A percentile compares a stretch with the other conserved stretches of the same genome.
Conservation (phyloP, 2,888 invertebrate species). For the Rhodophaea formosa region DNA sequence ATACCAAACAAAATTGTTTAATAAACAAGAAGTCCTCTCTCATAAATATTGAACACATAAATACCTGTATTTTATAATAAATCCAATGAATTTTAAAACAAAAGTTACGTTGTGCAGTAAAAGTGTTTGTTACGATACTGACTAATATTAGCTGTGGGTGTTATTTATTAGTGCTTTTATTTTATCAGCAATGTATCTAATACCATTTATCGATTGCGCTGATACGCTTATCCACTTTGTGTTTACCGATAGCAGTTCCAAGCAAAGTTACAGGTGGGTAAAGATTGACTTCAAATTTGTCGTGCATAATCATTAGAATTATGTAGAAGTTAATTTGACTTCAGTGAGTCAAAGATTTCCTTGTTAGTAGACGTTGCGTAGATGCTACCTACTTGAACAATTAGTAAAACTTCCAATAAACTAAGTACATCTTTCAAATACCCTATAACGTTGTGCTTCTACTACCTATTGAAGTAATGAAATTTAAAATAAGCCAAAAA, state of each 20-base stretch:
- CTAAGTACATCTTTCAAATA: no score
- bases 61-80: neutral
- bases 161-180: neutral
- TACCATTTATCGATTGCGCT: neutral
- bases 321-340: no score
- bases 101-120: neutral
- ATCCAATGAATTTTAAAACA: neutral
- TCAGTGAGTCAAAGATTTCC: no score
- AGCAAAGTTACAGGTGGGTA: neutral
- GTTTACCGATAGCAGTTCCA: neutral
- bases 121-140: neutral
- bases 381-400: no score
- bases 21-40: neutral
- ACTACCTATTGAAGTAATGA: no score
- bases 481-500: no score
- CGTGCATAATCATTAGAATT: no score
- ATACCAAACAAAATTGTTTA: no score
- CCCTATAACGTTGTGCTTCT: no score
- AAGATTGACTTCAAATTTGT: no score
- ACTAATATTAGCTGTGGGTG: neutral
- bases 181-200: neutral
- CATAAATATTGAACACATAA: neutral
- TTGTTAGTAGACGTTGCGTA: no score
- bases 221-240: neutral
- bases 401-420: no score